A percentile compares a stretch with the other conserved stretches of the same genome.
Conservation (phyloP, 2,888 invertebrate species). For the Phanerotoma sp. region DNA sequence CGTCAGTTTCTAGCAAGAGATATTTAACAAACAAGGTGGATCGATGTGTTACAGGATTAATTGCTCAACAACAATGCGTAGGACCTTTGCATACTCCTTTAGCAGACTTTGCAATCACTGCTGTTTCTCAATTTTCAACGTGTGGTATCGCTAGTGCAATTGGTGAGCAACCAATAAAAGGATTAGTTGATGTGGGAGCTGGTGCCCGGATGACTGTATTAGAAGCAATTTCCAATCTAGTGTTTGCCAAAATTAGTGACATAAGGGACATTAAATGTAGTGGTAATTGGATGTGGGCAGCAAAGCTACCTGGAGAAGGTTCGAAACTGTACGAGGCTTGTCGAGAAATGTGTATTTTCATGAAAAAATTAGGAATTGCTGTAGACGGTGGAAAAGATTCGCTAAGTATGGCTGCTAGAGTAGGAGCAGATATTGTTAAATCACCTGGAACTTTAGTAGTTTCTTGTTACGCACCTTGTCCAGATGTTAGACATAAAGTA, state of each 20-base stretch:
- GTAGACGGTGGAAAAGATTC: slow-evolving; percentile 98
- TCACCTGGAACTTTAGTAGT: slow-evolving; percentile 90
- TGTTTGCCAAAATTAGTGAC: slow-evolving; percentile 66
- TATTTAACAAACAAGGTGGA: slow-evolving; percentile 96
- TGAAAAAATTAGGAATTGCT: slow-evolving; percentile 81
- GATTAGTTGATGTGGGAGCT: slow-evolving; percentile 76
- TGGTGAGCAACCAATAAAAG: slow-evolving; percentile 97
- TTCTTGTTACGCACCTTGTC: slow-evolving; percentile 95
- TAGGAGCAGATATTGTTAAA: slow-evolving; percentile 69
- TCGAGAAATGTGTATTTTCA: slow-evolving; percentile 80
- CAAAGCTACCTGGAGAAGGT: slow-evolving; percentile 91
- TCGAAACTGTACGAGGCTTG: slow-evolving; percentile 86
- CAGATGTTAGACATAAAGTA: slow-evolving; percentile 77
- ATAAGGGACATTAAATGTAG: slow-evolving; percentile 91
- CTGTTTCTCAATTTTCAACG: slow-evolving; percentile 79
- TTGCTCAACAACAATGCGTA: slow-evolving; percentile 98
- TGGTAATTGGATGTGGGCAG: slow-evolving; percentile 99
- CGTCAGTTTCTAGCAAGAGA: slow-evolving; percentile 92
- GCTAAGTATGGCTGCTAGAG: slow-evolving; percentile 93
- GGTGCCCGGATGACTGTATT: slow-evolving; percentile 94
- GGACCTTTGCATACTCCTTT: slow-evolving; percentile 96
- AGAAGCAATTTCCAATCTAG: slow-evolving; percentile 92
- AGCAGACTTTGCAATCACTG: slow-evolving; percentile 90
- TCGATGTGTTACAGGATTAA: slow-evolving; percentile 90
- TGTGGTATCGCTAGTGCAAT: slow-evolving; percentile 91